A percentile compares a stretch with the other conserved stretches of the same genome.
Conservation (phyloP, 2,888 invertebrate species). For the Lathronympha strigana region DNA sequence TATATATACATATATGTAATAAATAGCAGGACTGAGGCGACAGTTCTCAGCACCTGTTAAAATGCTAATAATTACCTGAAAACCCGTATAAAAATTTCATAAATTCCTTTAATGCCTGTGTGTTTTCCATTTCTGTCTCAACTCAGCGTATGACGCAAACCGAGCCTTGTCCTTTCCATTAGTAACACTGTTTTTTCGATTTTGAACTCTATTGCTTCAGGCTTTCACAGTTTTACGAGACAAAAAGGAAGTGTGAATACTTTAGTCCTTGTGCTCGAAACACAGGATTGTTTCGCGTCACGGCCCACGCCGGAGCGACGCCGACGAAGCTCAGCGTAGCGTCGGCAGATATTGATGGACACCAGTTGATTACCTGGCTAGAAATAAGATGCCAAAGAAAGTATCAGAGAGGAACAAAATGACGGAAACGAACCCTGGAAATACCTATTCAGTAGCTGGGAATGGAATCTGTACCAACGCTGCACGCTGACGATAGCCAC, state of each 20-base stretch:
- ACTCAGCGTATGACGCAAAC: neutral
- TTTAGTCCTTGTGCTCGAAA: conserved; percentile 16
- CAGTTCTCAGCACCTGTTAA: neutral
- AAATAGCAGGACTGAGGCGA: no score
- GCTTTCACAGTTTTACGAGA: neutral
- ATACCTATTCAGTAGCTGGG: no score
- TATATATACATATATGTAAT: no score
- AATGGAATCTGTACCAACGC: no score
- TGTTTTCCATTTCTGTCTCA: neutral
- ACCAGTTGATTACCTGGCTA: neutral
- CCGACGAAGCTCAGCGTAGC: conserved; percentile 18
- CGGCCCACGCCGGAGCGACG: conserved; percentile 42
- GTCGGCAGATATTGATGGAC: conserved; percentile 12
- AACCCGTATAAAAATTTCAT: neutral
- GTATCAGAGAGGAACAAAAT: neutral
- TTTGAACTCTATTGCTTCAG: conserved; percentile 10
- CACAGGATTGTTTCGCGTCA: conserved; percentile 49
- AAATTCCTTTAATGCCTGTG: neutral
- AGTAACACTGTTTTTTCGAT: neutral
- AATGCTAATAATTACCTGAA: neutral
- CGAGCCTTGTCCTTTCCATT: neutral
- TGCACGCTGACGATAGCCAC: no score
- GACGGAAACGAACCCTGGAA: no score
- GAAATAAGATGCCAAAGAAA: neutral
- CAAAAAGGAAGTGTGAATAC: conserved; percentile 4